Conservation (phyloP, 2,888 invertebrate genomes). For the Neoitamus cyanurus region DNA sequence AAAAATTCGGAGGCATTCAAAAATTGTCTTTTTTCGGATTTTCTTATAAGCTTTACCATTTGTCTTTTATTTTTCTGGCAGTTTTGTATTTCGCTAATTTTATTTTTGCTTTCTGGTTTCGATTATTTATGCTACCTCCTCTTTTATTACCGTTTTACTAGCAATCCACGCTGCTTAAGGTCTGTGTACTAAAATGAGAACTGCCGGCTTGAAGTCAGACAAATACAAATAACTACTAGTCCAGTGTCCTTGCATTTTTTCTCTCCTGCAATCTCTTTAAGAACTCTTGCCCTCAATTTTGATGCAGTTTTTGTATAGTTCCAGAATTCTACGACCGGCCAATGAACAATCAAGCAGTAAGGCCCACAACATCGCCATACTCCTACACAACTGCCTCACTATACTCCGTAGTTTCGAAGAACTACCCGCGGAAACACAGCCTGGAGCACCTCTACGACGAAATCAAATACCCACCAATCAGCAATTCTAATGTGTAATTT, state of each 20-base stretch:
- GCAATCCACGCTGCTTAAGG: too few relatives aligned
- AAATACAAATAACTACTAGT: too few relatives aligned
- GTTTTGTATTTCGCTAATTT: too few relatives aligned
- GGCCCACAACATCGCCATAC: slow-evolving; percentile 55
- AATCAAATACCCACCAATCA: slow-evolving; percentile 61
- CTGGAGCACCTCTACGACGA: slow-evolving; percentile 64
- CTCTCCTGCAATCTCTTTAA: background rate
- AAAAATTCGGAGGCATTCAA: too few relatives aligned
- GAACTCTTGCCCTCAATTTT: background rate
- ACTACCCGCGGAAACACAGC: slow-evolving; percentile 62
- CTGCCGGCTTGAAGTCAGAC: background rate
- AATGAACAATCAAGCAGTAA: slow-evolving; percentile 60
- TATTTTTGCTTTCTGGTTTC: too few relatives aligned
- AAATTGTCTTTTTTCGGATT: too few relatives aligned
- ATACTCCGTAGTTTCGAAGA: slow-evolving; percentile 62
- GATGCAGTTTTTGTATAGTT: slow-evolving; percentile 46
- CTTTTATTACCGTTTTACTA: too few relatives aligned
- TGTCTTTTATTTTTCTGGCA: too few relatives aligned
- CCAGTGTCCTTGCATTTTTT: background rate
- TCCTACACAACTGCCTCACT: slow-evolving; percentile 60
- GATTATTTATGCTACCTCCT: too few relatives aligned
- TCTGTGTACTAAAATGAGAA: too few relatives aligned
- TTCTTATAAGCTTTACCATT: too few relatives aligned
- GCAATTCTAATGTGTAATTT: slow-evolving; percentile 12
- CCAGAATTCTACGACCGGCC: slow-evolving; percentile 65